Base-by-base conservation (phyloP, 2,888 invertebrate species). In the Sinelater perroti region DNA sequence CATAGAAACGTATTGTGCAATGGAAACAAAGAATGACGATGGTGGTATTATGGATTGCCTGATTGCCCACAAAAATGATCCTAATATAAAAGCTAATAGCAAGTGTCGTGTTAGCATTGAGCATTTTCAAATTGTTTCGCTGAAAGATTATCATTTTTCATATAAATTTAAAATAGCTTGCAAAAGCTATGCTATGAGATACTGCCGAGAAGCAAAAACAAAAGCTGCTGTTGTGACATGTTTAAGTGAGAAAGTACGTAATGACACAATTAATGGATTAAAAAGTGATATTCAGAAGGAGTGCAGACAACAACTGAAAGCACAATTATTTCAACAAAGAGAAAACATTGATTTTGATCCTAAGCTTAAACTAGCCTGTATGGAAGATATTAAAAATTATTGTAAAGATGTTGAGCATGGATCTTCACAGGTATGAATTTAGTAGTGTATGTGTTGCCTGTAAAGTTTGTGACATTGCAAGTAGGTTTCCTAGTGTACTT, bases 111-210 rank as follows among this genome's bases (percentile, higher is more conserved):
- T 93, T 26, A 95, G 95, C 59, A 90, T 99, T 44, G 97, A 98
- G 79, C 98, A 99, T 81, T 96, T 97, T 74, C 98, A 99, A 79
- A 82, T 99, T 59, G 91, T 97, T 60, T 90, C 94, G 1, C 76
- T 98, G 63, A 94, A 96, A 77, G 94, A 95, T 79, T 96, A 94
- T 78, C 90, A 89, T 70, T 98, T 97, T 75, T 93, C 92, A 1
- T 91, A 90, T 70, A 94, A 94, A 77, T 98, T 99, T 77, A 95
- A 97, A 79, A 88, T 95, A 75, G 93, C 95, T 0, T 99, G 98
- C 72, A 90, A 90, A 69, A 85, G 87, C 1, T 88, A 90, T 75
- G 95, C 95, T 0, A 67, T 84, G 51, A 81, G 86, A 61, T 85
- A 84, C 72, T 88, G 88, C 76, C 83, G 83, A 5, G 85, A 83